Evolutionary conservation across 2,113 vertebrate genomes (phyloP), one percentile per base, ranked within the genome.

Genomic region (Psephotus haematonotus): DNA sequence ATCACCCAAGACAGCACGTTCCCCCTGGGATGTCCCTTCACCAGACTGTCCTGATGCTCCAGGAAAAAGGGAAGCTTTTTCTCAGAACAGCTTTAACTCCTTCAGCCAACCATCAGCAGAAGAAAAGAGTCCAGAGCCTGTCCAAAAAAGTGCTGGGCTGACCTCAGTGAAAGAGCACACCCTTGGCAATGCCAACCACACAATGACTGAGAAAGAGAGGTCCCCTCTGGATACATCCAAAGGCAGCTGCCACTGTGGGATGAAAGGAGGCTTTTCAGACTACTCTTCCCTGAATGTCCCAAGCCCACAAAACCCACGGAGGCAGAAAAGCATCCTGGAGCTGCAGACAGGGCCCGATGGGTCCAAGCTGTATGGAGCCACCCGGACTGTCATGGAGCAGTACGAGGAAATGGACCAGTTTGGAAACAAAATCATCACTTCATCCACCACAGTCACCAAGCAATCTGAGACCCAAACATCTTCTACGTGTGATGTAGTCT

Each of bases 321-420:
- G 95, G 81, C 98, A 99, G 95, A 97, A 98, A 90, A 98, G 98
- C 9, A 93, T 98, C 9, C 92, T 99, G 27, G 98, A 99, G 94
- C 97, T 99, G 47, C 98, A 99, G 96, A 98, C 98, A 0, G 97
- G 97, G 14, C 93, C 89, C 0, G 97, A 98, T 0, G 94, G 97
- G 25, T 98, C 98, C 65, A 98, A 97, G 67, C 68, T 98, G 14
- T 94, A 95, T 0, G 98, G 98, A 85, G 96, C 97, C 71, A 98
- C 97, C 3, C 97, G 98, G 93, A 98, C 98, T 4, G 89, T 98
- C 86, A 98, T 96, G 1, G 98, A 99, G 81, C 98, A 99, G 81
- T 98, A 98, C 0, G 98, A 99, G 94, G 98, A 98, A 94, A 98
- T 96, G 16, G 98, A 98, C 81, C 83, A 96, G 71, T 98, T 98